Evolutionary conservation across 2,113 vertebrate species (phyloP).

Genomic region (Chaetops frenatus): DNA sequence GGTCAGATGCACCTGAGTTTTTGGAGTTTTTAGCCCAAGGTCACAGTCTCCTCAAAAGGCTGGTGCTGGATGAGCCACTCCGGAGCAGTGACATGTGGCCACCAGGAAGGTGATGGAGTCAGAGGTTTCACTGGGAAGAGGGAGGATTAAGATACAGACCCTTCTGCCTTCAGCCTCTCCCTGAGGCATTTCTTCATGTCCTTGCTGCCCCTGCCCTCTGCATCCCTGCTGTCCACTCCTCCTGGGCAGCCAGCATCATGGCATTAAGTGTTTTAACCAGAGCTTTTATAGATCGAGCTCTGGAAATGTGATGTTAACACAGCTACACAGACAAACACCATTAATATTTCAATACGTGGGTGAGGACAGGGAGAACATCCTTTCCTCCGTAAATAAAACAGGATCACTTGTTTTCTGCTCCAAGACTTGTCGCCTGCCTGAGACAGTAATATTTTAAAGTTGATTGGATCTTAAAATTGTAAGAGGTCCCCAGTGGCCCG

Average conservation of each 20-base stretch:
- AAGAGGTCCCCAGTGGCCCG: conserved; percentile 46
- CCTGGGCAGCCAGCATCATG: accelerated
- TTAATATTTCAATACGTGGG: conserved; percentile 41
- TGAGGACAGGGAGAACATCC: conserved; percentile 1
- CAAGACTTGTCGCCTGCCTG: conserved; percentile 20
- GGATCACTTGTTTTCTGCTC: conserved; percentile 58
- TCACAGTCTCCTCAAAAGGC: accelerated
- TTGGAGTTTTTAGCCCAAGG: not conserved
- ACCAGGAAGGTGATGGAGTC: not conserved
- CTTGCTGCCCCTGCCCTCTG: not conserved
- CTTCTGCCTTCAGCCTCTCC: not conserved
- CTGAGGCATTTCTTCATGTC: accelerated
- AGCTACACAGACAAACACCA: not conserved
- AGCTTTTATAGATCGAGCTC: not conserved
- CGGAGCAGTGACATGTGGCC: accelerated
- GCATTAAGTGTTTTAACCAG: not conserved
- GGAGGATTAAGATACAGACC: not conserved
- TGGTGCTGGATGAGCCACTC: accelerated
- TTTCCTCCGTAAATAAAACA: conserved; percentile 31
- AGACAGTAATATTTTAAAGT: conserved; percentile 64
- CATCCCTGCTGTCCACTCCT: not conserved
- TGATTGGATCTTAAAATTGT: conserved; percentile 69
- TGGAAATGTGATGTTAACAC: not conserved
- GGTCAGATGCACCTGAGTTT: not conserved
- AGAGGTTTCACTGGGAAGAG: not conserved